A percentile compares a stretch with the other conserved stretches of the same genome.
phyloP scores from a whole-genome alignment of 2,797 vertebrate species.

The Ficedula albicollis region DNA sequence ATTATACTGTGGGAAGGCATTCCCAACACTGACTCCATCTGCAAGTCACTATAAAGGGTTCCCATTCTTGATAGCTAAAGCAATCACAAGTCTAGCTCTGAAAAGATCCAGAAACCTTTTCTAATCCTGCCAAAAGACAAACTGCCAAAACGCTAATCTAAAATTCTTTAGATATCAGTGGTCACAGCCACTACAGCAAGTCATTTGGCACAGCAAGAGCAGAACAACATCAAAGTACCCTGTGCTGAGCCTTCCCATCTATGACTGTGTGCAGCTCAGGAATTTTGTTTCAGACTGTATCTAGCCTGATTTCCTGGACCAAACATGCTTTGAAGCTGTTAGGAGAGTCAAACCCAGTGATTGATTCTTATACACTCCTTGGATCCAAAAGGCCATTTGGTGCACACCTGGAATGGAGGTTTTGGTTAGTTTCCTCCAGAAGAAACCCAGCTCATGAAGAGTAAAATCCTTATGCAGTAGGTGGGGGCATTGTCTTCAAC shows the following conservation, averaged over 20 bases:
- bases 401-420: neutral
- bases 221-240: constrained; percentile 17
- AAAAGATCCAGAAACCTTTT: constrained; percentile 31
- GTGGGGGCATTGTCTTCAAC: neutral
- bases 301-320: neutral
- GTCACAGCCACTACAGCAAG: neutral
- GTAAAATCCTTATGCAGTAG: neutral
- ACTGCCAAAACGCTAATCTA: neutral
- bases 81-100: neutral
- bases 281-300: neutral
- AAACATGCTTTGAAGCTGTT: neutral
- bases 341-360: neutral
- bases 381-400: neutral
- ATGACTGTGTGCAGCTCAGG: neutral
- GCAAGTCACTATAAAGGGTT: neutral
- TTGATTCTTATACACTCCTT: neutral
- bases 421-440: neutral
- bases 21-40: neutral
- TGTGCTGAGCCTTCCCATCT: neutral
- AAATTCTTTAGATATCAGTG: constrained; percentile 39
- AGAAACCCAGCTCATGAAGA: neutral
- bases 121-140: constrained; percentile 24
- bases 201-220: neutral
- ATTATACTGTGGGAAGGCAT: neutral
- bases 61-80: neutral